phyloP scores from a whole-genome alignment of 2,888 invertebrate species.

The Pristionchus entomophagus region DNA sequence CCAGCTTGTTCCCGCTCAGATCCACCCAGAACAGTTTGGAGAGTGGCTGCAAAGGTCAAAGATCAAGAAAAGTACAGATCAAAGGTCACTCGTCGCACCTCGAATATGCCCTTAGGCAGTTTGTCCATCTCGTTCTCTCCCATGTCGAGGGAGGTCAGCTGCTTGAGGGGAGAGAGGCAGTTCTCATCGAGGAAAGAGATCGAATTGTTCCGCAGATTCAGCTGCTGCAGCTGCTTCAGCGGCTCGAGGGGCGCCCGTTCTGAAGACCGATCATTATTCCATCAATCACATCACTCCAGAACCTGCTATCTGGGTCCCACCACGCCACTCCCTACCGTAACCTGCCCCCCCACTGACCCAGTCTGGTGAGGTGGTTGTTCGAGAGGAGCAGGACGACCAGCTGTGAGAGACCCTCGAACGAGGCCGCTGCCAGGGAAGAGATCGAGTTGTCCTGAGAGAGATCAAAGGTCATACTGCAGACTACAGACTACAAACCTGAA shows the following conservation, averaged over 20 bases:
- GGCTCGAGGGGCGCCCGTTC: conserved; percentile 78
- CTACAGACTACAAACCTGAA: conserved; percentile 78
- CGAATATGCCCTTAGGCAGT: conserved; percentile 81
- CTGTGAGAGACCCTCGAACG: conserved; percentile 79
- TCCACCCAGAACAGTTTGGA: conserved; percentile 73
- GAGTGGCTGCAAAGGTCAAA: neutral
- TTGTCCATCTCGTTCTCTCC: conserved; percentile 84
- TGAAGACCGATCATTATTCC: conserved; percentile 49
- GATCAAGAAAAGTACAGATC: neutral
- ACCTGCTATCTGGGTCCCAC: neutral
- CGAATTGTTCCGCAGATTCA: conserved; percentile 68
- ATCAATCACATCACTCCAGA: neutral
- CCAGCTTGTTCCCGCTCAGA: conserved; percentile 69
- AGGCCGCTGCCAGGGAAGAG: conserved; percentile 66
- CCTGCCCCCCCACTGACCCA: conserved; percentile 77
- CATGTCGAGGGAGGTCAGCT: conserved; percentile 69
- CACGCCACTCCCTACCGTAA: neutral
- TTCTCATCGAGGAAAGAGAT: conserved; percentile 53
- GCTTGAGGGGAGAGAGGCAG: conserved; percentile 63
- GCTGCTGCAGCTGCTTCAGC: conserved; percentile 82
- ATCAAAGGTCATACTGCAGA: neutral
- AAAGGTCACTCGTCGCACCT: neutral
- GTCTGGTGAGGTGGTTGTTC: conserved; percentile 85
- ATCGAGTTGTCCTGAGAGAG: conserved; percentile 48
- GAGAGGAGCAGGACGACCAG: conserved; percentile 86